Percentiles rank a stretch among this genome's conserved stretches.
Conservation (phyloP, 2,113 vertebrate genomes). For the Calyptommatus sinebrachiatus region DNA sequence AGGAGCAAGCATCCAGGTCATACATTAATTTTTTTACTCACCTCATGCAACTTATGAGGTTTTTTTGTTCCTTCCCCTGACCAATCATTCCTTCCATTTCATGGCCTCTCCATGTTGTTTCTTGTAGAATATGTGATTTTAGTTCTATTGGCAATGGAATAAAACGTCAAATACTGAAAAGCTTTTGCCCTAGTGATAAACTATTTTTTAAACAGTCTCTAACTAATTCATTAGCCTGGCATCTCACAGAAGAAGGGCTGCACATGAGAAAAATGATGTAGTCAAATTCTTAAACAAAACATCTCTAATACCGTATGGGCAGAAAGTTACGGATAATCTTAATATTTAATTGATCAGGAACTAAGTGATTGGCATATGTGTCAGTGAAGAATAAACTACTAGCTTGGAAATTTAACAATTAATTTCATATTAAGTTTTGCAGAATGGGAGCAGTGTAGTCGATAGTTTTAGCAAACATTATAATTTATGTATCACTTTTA, state of each 20-base stretch:
- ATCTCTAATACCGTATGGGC: conserved; percentile 30
- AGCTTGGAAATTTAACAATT: conserved; percentile 68
- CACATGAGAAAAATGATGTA: background rate
- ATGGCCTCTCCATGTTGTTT: background rate
- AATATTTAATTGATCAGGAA: conserved; percentile 46
- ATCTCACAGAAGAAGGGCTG: background rate
- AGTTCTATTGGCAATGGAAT: background rate
- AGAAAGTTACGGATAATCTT: conserved; percentile 40
- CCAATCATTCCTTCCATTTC: background rate
- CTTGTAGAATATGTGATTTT: too few species aligned
- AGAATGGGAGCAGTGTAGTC: conserved; percentile 60
- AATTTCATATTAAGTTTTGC: conserved; percentile 69
- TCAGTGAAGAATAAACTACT: conserved; percentile 42
- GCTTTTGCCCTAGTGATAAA: background rate
- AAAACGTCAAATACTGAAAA: background rate
- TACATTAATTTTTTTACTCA: too few species aligned
- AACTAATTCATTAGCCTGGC: background rate
- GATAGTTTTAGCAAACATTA: conserved; percentile 64
- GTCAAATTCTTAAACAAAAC: conserved; percentile 40
- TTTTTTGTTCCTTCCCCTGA: background rate
- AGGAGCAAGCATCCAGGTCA: background rate
- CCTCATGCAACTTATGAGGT: too few species aligned
- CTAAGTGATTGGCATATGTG: conserved; percentile 37
- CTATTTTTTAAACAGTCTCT: background rate
- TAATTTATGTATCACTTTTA: conserved; percentile 70